Conservation (phyloP, 2,888 invertebrate genomes). For the Hydrotaea diabolus region DNA sequence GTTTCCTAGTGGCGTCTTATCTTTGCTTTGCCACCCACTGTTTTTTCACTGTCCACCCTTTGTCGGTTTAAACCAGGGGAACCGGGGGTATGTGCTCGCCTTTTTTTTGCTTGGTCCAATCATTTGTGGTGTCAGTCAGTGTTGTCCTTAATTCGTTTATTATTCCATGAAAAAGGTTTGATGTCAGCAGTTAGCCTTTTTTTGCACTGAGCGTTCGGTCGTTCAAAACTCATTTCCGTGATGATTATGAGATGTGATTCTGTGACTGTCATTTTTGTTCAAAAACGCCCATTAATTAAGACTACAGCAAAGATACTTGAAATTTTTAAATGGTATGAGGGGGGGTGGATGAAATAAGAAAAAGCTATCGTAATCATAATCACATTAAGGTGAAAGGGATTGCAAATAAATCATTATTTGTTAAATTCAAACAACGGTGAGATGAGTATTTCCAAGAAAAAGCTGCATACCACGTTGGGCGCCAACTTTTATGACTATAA, state of each 20-base stretch:
- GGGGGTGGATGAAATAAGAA: not conserved
- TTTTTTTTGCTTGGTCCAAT: slow-evolving; percentile 1
- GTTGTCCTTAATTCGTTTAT: slow-evolving; percentile 60
- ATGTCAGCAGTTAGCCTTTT: slow-evolving; percentile 54
- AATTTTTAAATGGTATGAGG: not conserved
- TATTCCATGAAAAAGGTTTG: slow-evolving; percentile 60
- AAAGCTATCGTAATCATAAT: not conserved
- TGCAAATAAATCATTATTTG: not conserved
- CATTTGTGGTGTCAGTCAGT: slow-evolving; percentile 14
- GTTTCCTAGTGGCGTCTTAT: slow-evolving; percentile 24
- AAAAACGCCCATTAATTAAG: slow-evolving; percentile 48
- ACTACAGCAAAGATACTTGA: not conserved
- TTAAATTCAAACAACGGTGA: too few relatives aligned
- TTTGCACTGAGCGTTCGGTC: not conserved
- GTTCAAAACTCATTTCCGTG: slow-evolving; percentile 59
- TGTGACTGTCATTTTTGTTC: slow-evolving; percentile 33
- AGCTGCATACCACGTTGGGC: too few relatives aligned
- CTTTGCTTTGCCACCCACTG: slow-evolving; percentile 52
- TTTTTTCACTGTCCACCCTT: slow-evolving; percentile 55
- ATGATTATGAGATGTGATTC: slow-evolving; percentile 54
- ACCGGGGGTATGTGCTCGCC: slow-evolving; percentile 7
- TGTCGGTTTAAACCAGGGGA: not conserved
- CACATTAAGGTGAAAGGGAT: not conserved
- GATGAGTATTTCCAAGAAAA: too few relatives aligned
- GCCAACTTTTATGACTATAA: too few relatives aligned